phyloP scores from a whole-genome alignment of 2,113 vertebrate species.

The Alligator sinensis region DNA sequence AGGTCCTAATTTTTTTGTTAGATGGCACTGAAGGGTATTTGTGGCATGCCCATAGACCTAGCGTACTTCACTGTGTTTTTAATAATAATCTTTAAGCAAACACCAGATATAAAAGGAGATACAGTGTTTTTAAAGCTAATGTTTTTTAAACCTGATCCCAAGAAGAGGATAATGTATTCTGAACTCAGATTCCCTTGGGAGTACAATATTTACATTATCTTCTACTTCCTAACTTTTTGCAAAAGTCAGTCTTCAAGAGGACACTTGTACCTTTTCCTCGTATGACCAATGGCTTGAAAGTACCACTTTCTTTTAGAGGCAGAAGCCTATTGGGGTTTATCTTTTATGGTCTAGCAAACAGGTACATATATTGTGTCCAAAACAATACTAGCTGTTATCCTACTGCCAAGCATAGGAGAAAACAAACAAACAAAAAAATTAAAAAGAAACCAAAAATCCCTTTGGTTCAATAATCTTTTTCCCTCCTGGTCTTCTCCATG shows the following conservation, averaged over 20 bases:
- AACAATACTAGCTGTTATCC: slow-evolving; percentile 62
- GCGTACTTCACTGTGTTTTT: not conserved
- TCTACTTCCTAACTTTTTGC: slow-evolving; percentile 29
- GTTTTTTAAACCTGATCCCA: slow-evolving; percentile 13
- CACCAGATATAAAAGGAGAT: not conserved
- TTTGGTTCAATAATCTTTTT: not conserved
- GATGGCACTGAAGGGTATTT: not conserved
- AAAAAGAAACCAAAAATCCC: no score
- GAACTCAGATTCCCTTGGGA: no score
- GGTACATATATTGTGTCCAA: slow-evolving; percentile 51
- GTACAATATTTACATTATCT: not conserved
- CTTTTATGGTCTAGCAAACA: slow-evolving; percentile 62
- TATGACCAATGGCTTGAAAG: slow-evolving; percentile 51
- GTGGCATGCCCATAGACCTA: not conserved
- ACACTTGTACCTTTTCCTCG: slow-evolving; percentile 36
- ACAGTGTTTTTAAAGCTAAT: not conserved
- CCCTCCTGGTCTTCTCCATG: slow-evolving; percentile 30
- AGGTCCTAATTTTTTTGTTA: not conserved
- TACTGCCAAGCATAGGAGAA: slow-evolving; percentile 54
- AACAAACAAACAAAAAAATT: not conserved
- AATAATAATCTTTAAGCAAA: not conserved
- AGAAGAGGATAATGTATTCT: not conserved
- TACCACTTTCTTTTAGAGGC: slow-evolving; percentile 22
- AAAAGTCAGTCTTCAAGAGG: slow-evolving; percentile 21
- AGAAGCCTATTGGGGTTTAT: slow-evolving; percentile 46